Evolutionary conservation across 2,888 invertebrate genomes (phyloP).

Genomic region (Carpatolechia fugitivella): DNA sequence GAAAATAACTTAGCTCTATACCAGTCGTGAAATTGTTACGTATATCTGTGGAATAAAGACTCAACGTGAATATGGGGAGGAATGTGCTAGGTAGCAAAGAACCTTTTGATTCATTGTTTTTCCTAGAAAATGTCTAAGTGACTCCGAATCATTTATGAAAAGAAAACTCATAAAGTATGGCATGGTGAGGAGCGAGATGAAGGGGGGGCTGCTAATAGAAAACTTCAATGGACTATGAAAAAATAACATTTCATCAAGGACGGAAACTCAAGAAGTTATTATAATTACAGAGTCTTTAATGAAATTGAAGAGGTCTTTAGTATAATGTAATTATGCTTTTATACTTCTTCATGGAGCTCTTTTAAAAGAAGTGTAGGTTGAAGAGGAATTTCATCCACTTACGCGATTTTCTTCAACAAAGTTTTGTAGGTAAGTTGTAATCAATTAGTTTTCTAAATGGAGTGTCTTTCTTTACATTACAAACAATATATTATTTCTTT

Average conservation of each 20-base stretch:
- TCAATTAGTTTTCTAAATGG: no score
- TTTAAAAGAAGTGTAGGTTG: background rate
- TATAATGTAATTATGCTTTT: background rate
- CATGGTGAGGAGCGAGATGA: slow-evolving; percentile 39
- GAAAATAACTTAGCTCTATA: no score
- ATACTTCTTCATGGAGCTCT: background rate
- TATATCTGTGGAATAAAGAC: slow-evolving; percentile 19
- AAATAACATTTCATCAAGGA: background rate
- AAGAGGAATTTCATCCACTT: no score
- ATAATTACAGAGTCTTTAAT: background rate
- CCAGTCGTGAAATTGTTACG: no score
- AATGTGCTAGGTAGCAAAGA: no score
- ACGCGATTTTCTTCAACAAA: no score
- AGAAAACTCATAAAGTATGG: slow-evolving; percentile 36
- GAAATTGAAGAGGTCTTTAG: background rate
- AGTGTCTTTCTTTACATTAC: no score
- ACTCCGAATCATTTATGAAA: slow-evolving; percentile 41
- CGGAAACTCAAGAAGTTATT: background rate
- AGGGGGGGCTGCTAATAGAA: slow-evolving; percentile 28
- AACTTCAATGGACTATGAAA: background rate
- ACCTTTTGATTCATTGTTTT: slow-evolving; percentile 44
- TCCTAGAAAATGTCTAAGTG: slow-evolving; percentile 46
- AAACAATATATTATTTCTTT: no score
- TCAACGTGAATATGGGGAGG: no score
- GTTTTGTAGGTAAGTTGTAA: no score